These are phyloP conservation scores for Tipula helvola DNA, from an alignment of 2,888 invertebrate genomes.

Conservation along the genomic window DNA sequence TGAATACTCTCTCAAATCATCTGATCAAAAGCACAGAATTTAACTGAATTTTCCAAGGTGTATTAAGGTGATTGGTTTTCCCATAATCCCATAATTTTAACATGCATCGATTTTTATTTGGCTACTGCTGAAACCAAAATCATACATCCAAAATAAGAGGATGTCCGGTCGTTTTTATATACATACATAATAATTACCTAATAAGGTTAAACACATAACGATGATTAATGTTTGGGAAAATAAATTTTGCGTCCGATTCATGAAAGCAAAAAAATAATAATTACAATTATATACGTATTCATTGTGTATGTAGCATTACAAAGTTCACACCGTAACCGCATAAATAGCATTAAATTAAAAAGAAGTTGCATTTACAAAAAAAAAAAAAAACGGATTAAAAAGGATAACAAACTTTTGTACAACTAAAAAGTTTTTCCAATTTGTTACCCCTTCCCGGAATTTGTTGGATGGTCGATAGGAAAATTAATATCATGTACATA, in stretches of 20 bases:
- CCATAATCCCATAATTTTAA: background rate
- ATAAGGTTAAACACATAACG: background rate
- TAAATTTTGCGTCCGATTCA: background rate
- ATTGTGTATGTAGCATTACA: background rate
- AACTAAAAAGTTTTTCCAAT: background rate
- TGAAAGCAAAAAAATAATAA: background rate
- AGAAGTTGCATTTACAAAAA: background rate
- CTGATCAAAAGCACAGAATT: no score
- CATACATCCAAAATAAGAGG: background rate
- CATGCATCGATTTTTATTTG: background rate
- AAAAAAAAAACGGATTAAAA: background rate
- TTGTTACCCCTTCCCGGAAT: background rate
- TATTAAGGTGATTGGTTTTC: no score
- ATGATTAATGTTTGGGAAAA: background rate
- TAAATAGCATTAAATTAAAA: background rate
- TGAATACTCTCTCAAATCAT: no score
- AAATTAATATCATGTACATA: background rate
- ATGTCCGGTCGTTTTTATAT: background rate
- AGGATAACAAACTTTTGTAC: background rate
- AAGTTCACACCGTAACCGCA: background rate
- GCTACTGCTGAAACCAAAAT: background rate
- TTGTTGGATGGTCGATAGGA: background rate
- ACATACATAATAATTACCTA: background rate
- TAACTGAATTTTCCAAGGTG: no score
- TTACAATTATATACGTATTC: background rate